Base-by-base conservation (phyloP, 2,797 vertebrate species). In the Balearica regulorum region DNA sequence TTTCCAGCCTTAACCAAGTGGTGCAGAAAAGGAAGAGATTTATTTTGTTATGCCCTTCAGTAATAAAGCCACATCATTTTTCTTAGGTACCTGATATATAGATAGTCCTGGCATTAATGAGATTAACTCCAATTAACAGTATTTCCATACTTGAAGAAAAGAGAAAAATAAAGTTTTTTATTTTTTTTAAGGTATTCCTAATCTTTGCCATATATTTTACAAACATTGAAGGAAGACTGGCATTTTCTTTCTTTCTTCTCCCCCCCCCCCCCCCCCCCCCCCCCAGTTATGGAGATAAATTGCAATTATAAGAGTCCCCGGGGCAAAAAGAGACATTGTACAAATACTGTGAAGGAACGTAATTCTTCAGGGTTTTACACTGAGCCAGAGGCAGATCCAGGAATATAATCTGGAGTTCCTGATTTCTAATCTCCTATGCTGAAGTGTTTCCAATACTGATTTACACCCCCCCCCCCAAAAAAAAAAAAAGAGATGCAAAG, bases 21-120 rank as follows among this genome's bases (percentile, higher is more conserved):
- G 16, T 81, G 51, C 33, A 90, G 85, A 83, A 95, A 96, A 95
- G 78, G 9, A 85, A 89, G 81, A 48, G 9, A 89, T 87, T 83
- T 89, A 64, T 86, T 94, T 90, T 76, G 39, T 83, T 91, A 61
- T 75, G 55, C 31, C 35, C 25, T 86, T 66, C 58, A 82, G 46
- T 76, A 81, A 90, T 16, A 90, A 80, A 92, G 46, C 21, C 43
- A 71, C 11, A 16, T 43, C 25, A 26, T 86, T 91, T 93, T 93
- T 65, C 53, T 81, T 78, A 37, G 6, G 13, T 87, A 77, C 10
- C 11, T 46, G 25, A 70, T 35, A 61, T 39, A 70, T 39, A 86
- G 37, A 71, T 89, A 58, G 18, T 89, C 35, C 43, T 70, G 85
- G 44, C 41, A 51, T 65, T 26, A 86, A 75, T 54, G 19, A 49